Percentiles rank a stretch among this genome's conserved stretches.
Conservation (phyloP, 2,113 vertebrate species). For the Terrapene triunguis region DNA sequence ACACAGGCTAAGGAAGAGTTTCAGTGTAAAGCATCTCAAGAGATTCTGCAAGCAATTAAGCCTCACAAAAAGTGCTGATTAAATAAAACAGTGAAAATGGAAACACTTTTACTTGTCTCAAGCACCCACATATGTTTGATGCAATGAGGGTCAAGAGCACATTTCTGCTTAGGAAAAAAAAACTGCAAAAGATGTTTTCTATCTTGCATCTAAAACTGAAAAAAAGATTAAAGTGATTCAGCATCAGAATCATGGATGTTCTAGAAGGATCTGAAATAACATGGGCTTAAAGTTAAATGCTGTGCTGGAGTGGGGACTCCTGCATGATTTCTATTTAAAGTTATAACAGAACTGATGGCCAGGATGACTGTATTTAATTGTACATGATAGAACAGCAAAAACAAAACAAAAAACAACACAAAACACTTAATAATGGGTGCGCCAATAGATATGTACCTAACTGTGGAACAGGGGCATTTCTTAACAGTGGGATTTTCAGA, state of each 20-base stretch:
- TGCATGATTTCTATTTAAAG: neutral
- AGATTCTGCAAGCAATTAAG: neutral
- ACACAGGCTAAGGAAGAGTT: neutral
- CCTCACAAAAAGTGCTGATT: neutral
- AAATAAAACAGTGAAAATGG: neutral
- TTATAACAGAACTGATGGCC: neutral
- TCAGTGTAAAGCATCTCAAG: neutral
- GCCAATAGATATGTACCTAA: neutral
- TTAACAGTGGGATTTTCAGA: neutral
- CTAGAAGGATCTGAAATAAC: neutral
- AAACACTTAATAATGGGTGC: neutral
- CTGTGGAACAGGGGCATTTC: neutral
- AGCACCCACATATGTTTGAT: neutral
- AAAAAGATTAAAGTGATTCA: neutral
- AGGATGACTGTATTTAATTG: neutral
- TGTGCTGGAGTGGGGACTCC: neutral
- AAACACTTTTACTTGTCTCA: neutral
- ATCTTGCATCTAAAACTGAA: neutral
- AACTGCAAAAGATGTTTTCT: neutral
- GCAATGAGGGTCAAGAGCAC: neutral
- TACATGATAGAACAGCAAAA: neutral
- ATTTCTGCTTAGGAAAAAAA: neutral
- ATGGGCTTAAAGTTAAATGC: rapidly evolving
- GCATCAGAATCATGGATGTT: neutral
- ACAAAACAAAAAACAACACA: rapidly evolving